phyloP scores from a whole-genome alignment of 2,888 invertebrate species.

The Lepidonotus clava region DNA sequence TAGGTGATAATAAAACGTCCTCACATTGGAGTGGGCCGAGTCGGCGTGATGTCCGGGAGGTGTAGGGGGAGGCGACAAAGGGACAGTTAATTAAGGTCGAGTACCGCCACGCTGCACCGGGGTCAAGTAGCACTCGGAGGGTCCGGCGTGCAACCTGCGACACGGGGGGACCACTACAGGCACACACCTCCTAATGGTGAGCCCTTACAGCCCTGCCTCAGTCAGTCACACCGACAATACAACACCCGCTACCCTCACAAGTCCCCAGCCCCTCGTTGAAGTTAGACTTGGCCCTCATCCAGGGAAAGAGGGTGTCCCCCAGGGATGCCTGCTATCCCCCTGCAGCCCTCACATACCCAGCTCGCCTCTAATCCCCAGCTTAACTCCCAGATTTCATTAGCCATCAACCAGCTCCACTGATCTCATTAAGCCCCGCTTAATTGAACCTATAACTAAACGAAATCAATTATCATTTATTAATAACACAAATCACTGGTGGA shows the following conservation, averaged over 20 bases:
- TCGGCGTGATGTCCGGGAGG: background rate
- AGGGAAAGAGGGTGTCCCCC: too few species aligned
- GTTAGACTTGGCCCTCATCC: background rate
- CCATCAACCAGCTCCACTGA: conserved; percentile 20
- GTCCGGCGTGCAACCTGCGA: background rate
- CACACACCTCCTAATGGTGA: background rate
- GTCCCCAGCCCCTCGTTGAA: background rate
- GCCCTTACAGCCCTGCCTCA: background rate
- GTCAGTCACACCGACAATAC: background rate
- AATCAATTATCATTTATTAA: conserved; percentile 57
- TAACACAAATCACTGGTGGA: conserved; percentile 53
- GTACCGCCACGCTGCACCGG: background rate
- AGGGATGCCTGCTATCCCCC: too few species aligned
- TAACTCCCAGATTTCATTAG: conserved; percentile 44
- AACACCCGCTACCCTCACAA: background rate
- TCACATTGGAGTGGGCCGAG: too few species aligned
- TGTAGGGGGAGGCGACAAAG: background rate
- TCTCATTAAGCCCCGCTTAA: conserved; percentile 38
- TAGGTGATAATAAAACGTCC: too few species aligned
- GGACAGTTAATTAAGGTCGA: conserved; percentile 18
- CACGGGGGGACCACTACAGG: background rate
- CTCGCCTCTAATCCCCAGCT: background rate
- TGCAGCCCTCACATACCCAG: background rate
- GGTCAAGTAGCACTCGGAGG: conserved; percentile 13
- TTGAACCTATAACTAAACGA: conserved; percentile 53